Base-by-base conservation (phyloP, 1,140 invertebrate genomes). In the Drosophila lacteicornis region DNA sequence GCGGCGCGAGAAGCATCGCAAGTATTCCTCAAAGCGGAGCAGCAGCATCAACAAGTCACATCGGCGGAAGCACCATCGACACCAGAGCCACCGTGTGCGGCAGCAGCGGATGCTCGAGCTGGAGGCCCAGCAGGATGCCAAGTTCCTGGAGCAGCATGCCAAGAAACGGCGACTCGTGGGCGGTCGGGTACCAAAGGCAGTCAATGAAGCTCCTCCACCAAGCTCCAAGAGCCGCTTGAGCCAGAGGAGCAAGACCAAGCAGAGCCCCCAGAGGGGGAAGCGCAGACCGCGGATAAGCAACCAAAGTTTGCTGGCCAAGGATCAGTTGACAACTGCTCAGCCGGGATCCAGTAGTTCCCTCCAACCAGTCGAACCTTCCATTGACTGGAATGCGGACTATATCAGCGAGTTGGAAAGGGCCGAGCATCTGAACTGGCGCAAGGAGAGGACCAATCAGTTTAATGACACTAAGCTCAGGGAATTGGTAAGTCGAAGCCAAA, bases 51-150 rank as follows among this genome's bases (percentile, higher is more conserved):
- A 19, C 19, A 82, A 67, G 17, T 2, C 33, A 0, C 43, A 33
- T 1, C 75, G 83, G 2, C 59, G 65, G 2, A 71, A 65, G 2
- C 45, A 47, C 2, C 79, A 55, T 1, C 62, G 46, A 0, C 47
- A 58, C 19, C 33, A 67, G 40, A 57, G 8, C n/a, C 75, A 51
- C 22, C 80, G 38, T 45, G 79, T 42, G 17, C 81, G 75, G 2
- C 79, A 80, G 2, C 53, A 69, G 27, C 71, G 77, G n/a, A 40
- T 75, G 47, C 53, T 91, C 1, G 82, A 82, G 22, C 12, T 50
- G 38, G 82, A 75, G 38, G 75, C 76, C 0, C 59, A 62, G 1
- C 55, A 33, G 15, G 81, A 88, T 68, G 78, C 77, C 12, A 53
- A 75, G 15, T 87, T 88, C 4, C 13, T 87, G 43, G 30, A 65